phyloP scores from a whole-genome alignment of 2,888 invertebrate species.

The Augochlorella aurata region DNA sequence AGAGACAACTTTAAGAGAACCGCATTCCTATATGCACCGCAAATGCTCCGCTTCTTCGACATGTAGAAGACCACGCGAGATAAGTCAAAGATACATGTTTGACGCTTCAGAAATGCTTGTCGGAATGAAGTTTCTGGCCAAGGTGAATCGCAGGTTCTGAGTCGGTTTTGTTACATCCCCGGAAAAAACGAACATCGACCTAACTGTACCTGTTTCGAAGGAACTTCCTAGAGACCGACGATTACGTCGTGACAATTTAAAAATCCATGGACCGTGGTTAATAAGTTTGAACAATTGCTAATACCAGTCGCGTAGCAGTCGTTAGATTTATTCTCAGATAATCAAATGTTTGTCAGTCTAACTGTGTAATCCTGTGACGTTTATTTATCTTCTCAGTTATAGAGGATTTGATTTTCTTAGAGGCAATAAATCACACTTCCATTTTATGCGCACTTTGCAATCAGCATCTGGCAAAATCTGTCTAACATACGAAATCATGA shows the following conservation, averaged over 20 bases:
- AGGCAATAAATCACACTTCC: too few species aligned
- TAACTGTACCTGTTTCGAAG: slow-evolving; percentile 3
- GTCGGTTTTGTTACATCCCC: background rate
- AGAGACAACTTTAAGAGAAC: slow-evolving; percentile 34
- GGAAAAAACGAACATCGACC: background rate
- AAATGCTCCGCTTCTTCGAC: slow-evolving; percentile 44
- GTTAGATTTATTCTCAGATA: too few species aligned
- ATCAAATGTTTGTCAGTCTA: too few species aligned
- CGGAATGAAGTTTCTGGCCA: background rate
- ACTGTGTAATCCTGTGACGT: too few species aligned
- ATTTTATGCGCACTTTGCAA: too few species aligned
- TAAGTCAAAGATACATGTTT: slow-evolving; percentile 25
- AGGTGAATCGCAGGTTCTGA: background rate
- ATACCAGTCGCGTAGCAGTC: background rate
- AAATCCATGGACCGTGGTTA: background rate
- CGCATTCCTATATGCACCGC: slow-evolving; percentile 51
- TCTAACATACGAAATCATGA: too few species aligned
- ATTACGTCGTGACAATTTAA: background rate
- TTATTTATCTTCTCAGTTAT: too few species aligned
- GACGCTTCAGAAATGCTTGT: background rate
- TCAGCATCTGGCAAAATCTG: too few species aligned
- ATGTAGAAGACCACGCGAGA: slow-evolving; percentile 15
- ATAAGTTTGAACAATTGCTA: background rate
- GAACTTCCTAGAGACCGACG: background rate
- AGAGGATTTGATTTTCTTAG: too few species aligned